Evolutionary conservation across 2,888 invertebrate species (phyloP), one percentile per base, ranked within the genome.

Genomic region (Glyphotaelius pellucidus): DNA sequence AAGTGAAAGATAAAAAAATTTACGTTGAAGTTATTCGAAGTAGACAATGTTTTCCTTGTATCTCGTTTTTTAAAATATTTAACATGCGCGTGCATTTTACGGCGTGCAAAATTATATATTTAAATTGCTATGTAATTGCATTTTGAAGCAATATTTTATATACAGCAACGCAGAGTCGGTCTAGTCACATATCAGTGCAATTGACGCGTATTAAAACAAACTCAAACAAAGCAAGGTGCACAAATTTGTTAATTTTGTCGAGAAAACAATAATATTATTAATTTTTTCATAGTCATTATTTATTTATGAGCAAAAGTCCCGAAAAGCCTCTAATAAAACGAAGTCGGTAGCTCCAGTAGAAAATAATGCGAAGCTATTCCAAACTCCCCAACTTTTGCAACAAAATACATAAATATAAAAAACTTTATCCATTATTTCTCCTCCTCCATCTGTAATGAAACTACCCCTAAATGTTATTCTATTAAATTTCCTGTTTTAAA

Each of bases 1-100:
- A 7, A 25, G 25, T 25, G 7, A 9, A 25, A 67, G 25, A 67
- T 67, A 47, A 47, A 15, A 47, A 47, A 3, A 0, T 47, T 2
- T 47, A 19, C 25, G 52, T 25, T 19, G 19, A 67, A 67, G 67
- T 25, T 67, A 67, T 25, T 67, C 67, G 25, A 25, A 67, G 7
- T 25, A 67, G 25, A 67, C 19, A 15, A 19, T 25, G 4, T 67
- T 67, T 67, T 67, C 7, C n/a, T 25, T n/a, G 67, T 25, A n/a
- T 67, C 9, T 67, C 25, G 7, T n/a, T n/a, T 67, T 67, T 67
- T 25, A 67, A 67, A 67, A 67, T n/a, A 12, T 1, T 1, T 42
- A 86, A 3, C 91, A 91, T 91, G 91, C 91, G 80, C 85, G 90
- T 92, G 92, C 87, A 87, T 84, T 87, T 87, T 79, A 80, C 83